Evolutionary conservation across 2,113 vertebrate genomes (phyloP).

Genomic region (Plectropomus leopardus): DNA sequence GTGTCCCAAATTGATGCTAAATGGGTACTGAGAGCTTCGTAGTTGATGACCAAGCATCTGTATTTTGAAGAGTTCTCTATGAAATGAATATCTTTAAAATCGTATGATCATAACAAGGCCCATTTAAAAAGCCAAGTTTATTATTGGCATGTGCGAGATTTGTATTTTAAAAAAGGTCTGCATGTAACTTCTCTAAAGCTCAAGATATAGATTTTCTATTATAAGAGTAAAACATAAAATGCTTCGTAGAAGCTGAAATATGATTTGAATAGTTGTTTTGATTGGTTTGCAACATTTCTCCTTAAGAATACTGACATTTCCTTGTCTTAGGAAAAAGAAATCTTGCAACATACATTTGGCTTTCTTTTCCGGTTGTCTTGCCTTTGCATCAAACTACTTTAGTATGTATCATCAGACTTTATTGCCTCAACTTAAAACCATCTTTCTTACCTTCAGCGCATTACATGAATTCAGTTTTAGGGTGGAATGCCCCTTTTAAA

Average conservation of each 20-base stretch:
- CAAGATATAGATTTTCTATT: neutral
- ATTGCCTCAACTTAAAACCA: neutral
- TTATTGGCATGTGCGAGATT: neutral
- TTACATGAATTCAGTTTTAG: slow-evolving; percentile 35
- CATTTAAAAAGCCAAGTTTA: neutral
- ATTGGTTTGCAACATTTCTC: neutral
- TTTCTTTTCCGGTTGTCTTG: neutral
- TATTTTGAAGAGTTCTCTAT: too few species aligned
- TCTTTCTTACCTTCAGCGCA: neutral
- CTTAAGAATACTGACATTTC: neutral
- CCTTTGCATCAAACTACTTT: neutral
- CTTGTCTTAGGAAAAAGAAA: neutral
- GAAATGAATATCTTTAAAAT: neutral
- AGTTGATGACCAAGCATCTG: too few species aligned
- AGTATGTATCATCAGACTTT: neutral
- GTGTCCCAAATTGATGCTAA: too few species aligned
- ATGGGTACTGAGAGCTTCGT: too few species aligned
- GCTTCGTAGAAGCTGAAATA: neutral
- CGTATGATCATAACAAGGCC: neutral
- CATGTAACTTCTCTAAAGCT: neutral
- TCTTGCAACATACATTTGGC: neutral
- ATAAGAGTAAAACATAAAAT: neutral
- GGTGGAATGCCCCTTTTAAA: slow-evolving; percentile 37
- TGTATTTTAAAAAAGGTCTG: neutral
- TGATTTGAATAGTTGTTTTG: neutral